Conservation (phyloP, 2,113 vertebrate species). For the Phycodurus eques region DNA sequence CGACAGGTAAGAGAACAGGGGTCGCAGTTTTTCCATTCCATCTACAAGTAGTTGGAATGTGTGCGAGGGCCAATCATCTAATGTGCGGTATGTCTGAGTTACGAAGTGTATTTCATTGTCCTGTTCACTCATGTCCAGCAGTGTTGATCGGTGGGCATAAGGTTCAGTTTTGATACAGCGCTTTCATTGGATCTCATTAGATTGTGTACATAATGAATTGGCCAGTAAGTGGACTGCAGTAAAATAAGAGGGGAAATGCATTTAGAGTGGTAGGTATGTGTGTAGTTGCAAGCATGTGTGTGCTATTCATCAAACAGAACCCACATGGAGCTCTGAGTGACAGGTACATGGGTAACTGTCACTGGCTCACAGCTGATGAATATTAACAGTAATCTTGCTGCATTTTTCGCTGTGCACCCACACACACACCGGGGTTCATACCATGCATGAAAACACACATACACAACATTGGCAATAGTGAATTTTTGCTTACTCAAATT, state of each 20-base stretch:
- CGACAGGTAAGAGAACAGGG: no score
- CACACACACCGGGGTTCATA: constrained; percentile 7
- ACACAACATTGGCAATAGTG: constrained; percentile 11
- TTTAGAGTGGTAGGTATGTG: constrained; percentile 1
- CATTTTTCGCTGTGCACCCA: constrained; percentile 39
- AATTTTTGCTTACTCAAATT: constrained; percentile 20
- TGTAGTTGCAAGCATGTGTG: background rate
- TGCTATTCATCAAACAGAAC: constrained; percentile 22
- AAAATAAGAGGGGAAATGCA: constrained; percentile 3
- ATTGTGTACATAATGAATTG: background rate
- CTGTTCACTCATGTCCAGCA: no score
- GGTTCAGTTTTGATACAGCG: background rate
- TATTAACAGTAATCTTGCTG: constrained; percentile 58
- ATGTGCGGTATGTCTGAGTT: no score
- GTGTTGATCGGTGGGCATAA: no score
- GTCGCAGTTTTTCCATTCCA: no score
- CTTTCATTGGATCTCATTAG: background rate
- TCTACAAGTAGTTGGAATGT: no score
- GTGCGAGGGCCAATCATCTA: no score
- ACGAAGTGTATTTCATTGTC: no score
- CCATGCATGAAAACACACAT: background rate
- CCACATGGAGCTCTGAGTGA: constrained; percentile 53
- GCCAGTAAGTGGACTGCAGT: background rate
- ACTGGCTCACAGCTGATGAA: constrained; percentile 59
- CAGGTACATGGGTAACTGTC: constrained; percentile 62